phyloP scores from a whole-genome alignment of 2,888 invertebrate genomes.

The Dione vanillae region DNA sequence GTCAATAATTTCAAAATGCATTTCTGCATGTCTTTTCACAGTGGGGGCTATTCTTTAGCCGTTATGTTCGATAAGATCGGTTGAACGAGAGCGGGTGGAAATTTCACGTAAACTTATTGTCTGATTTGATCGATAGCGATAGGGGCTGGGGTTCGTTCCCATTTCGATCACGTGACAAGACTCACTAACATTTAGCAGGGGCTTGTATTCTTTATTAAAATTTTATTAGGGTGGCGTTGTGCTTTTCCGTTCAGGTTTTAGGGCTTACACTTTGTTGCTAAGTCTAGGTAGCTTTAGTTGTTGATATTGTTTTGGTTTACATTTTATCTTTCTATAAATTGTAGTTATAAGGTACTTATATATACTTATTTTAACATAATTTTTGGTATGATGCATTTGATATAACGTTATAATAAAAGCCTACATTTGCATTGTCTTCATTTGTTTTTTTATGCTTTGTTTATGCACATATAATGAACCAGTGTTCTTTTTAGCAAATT shows the following conservation, averaged over 20 bases:
- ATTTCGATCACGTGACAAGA: constrained; percentile 40
- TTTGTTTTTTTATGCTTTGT: not conserved
- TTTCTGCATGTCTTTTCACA: constrained; percentile 21
- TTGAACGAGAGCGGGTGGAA: constrained; percentile 56
- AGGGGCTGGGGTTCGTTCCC: constrained; percentile 30
- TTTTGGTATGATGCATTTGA: too few relatives aligned
- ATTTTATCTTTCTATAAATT: too few relatives aligned
- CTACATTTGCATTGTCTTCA: not conserved
- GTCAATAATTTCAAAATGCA: constrained; percentile 19
- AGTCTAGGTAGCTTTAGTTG: constrained; percentile 2
- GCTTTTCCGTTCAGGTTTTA: constrained; percentile 6
- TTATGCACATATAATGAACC: not conserved
- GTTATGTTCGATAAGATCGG: constrained; percentile 26
- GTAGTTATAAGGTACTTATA: not conserved
- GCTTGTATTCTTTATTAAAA: constrained; percentile 29
- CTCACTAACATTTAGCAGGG: constrained; percentile 30
- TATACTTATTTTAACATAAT: not conserved
- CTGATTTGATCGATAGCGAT: constrained; percentile 42
- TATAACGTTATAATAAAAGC: too few relatives aligned
- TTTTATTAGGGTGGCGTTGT: constrained; percentile 32
- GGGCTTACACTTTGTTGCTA: constrained; percentile 17
- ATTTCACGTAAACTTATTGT: constrained; percentile 50
- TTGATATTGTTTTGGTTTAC: not conserved
- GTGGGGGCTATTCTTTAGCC: constrained; percentile 10
- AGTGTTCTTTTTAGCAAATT: not conserved